Conservation (phyloP, 2,888 invertebrate species). For the Gortyna flavago region DNA sequence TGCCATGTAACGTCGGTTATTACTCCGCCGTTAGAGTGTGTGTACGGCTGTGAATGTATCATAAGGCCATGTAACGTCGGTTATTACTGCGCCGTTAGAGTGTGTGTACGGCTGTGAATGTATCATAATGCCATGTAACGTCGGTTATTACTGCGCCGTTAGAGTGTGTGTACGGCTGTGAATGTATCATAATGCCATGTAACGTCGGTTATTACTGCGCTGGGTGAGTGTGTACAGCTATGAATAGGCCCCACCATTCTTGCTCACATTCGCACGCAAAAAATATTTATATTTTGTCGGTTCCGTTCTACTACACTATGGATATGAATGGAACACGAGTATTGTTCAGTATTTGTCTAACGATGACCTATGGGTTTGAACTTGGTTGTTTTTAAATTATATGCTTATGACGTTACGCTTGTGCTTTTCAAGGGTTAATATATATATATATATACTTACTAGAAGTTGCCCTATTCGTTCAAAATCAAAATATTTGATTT, state of each 20-base stretch:
- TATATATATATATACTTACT: no score
- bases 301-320: constrained; percentile 27
- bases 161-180: constrained; percentile 2
- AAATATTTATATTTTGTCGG: constrained; percentile 46
- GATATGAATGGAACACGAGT: constrained; percentile 23
- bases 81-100: no score
- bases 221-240: neutral
- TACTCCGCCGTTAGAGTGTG: no score
- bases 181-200: constrained; percentile 30
- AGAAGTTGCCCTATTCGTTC: no score
- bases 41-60: no score
- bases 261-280: constrained; percentile 35
- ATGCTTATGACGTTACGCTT: constrained; percentile 1
- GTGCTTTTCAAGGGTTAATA: neutral
- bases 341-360: constrained; percentile 19
- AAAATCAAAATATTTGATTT: no score
- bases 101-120: no score
- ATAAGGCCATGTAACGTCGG: no score
- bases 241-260: constrained; percentile 42
- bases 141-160: neutral
- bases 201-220: neutral
- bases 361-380: constrained; percentile 6
- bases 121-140: constrained; percentile 13
- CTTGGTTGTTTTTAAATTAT: neutral
- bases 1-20: no score